Evolutionary conservation across 2,113 vertebrate genomes (phyloP), one percentile per base, ranked within the genome.

Genomic region (Macaca mulatta): DNA sequence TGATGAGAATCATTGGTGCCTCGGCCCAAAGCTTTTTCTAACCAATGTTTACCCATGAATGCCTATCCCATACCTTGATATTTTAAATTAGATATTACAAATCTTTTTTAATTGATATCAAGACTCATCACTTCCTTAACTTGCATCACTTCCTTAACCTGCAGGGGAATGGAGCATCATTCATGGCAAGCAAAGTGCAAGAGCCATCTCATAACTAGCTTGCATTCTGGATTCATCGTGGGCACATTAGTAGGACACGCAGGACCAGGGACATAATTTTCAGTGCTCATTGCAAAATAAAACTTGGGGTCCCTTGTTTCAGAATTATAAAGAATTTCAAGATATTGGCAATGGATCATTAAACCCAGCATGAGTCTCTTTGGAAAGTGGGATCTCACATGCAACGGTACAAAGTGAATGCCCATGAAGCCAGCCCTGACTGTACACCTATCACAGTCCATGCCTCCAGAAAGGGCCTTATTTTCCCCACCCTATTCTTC

Each of bases 81-180:
- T 32, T 64, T 64, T 32, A 91, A 77, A 16, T 11, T 32, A 1
- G 20, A 6, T 64, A 64, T 64, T 64, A 64, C 17, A 77, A 4
- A 16, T 4, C 13, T 78, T 80, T 84, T 18, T 69, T 43, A 91
- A 48, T 7, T 45, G 23, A 50, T 40, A 3, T 11, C 27, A 20
- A 64, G 16, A 10, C 35, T 45, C 72, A 79, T 32, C 7, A 20
- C 13, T 32, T 6, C 3, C 6, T 23, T n/a, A 55, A 55, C 52
- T 20, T 55, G 52, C 52, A 7, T 6, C 20, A 10, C 30, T 50
- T 25, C 17, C 17, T 64, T 89, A 38, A 30, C 6, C 77, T 45
- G 12, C 4, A 18, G 38, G 30, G 12, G 2, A 4, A 12, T 40
- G 27, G 27, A 8, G 1, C 5, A 38, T 12, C 6, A 25, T 57